These are phyloP conservation scores for Acleris cristana DNA, from an alignment of 2,888 invertebrate species.

Conservation along the genomic window DNA sequence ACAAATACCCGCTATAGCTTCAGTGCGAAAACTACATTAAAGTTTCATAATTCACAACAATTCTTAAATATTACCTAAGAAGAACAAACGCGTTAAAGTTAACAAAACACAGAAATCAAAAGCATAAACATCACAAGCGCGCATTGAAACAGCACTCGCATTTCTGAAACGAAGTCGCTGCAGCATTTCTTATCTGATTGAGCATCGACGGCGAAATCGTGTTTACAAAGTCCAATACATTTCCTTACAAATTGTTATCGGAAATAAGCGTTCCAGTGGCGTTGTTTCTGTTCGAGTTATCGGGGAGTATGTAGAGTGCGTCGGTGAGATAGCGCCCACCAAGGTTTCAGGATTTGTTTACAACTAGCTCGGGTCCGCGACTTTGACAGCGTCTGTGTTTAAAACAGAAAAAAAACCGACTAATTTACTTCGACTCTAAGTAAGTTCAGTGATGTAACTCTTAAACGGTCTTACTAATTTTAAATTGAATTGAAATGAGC, in stretches of 20 bases:
- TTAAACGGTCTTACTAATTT: too few species aligned
- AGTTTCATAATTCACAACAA: too few species aligned
- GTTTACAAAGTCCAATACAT: constrained; percentile 50
- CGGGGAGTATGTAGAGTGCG: constrained; percentile 63
- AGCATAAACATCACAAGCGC: background rate
- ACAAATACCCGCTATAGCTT: too few species aligned
- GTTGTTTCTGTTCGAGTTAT: constrained; percentile 69
- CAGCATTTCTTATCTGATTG: constrained; percentile 29
- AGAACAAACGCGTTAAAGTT: too few species aligned
- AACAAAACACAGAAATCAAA: background rate
- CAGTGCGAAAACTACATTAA: too few species aligned
- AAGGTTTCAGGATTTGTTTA: constrained; percentile 39
- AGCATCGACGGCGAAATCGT: constrained; percentile 42
- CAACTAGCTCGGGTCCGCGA: background rate
- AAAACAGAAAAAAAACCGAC: too few species aligned
- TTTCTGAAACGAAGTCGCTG: constrained; percentile 14
- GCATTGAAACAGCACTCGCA: background rate
- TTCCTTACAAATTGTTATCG: constrained; percentile 70
- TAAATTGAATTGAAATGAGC: too few species aligned
- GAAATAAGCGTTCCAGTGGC: constrained; percentile 62
- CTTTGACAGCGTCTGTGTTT: background rate
- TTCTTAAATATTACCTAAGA: too few species aligned
- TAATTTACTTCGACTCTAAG: too few species aligned
- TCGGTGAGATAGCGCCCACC: constrained; percentile 43
- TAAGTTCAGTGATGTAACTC: too few species aligned